Base-by-base conservation (phyloP, 2,888 invertebrate genomes). In the Rhabditoides inermis region DNA sequence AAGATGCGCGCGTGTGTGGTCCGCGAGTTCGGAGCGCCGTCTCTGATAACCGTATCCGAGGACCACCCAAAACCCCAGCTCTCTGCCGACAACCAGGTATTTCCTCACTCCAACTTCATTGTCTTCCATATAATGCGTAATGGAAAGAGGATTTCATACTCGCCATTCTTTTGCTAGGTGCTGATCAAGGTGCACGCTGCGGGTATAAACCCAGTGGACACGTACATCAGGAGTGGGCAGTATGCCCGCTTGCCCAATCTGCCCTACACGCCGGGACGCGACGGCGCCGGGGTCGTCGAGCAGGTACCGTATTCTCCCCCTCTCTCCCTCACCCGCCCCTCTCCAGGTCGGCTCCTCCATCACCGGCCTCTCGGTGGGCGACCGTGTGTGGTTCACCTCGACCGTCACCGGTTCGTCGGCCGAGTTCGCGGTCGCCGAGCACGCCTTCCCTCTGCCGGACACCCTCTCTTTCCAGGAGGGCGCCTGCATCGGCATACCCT, bases 191-290 rank as follows among this genome's bases (percentile, higher is more conserved):
- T 83, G 1, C 61, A 71, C 27, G 77, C 79, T 3, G 77, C 80
- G 44, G 83, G 82, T 20, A 77, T 83, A 1, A 83, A 83, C 61
- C 83, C 83, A 3, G 82, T 83, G 2, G 83, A 83, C 56, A 82
- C 82, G 0, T 83, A 83, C 65, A 79, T 82, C 42, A 73, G 82
- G 27, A 65, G 77, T 35, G 83, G 83, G n/a, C 69, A 69, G 0
- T 80, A 79, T 60, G 70, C 65, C 7, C 50, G 40, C 26, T 59
- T 77, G 3, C 82, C 82, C 2, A 51, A 70, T 5, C 72, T 83
- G 35, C 83, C 83, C 1, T 81, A 80, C 61, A 78, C 77, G 12
- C 80, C 82, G 3, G 83, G 83, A 2, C 72, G 71, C 46, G 83
- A 83, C 70, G 80, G 78, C n/a, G 78, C 82, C 28, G 83, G 83